A percentile compares a stretch with the other conserved stretches of the same genome.
Evolutionary conservation across 37 sponge, comb jelly and placozoan species (phyloP).

Genomic region (Spongilla lacustris): DNA sequence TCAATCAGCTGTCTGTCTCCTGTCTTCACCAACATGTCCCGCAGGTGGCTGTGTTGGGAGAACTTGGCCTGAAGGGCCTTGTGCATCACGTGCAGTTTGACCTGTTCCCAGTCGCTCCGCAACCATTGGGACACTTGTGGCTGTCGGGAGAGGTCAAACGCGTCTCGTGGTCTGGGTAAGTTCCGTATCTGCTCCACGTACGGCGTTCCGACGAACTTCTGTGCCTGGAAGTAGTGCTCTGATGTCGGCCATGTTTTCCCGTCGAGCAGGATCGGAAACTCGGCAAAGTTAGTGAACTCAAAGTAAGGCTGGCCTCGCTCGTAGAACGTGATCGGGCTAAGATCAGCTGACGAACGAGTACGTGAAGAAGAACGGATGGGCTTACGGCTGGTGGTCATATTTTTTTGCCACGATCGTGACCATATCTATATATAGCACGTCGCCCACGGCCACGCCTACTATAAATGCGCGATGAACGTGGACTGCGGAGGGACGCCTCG

Average conservation of each 20-base stretch:
- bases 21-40: slow-evolving; percentile 36
- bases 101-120: slow-evolving; percentile 62
- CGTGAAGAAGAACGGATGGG: too few species aligned
- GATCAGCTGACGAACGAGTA: too few species aligned
- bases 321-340: slow-evolving; percentile 54
- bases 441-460: too few species aligned
- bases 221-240: slow-evolving; percentile 81
- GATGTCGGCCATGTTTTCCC: slow-evolving; percentile 53
- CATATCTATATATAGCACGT: too few species aligned
- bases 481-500: too few species aligned
- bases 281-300: slow-evolving; percentile 75
- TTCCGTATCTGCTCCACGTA: slow-evolving; percentile 23
- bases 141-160: slow-evolving; percentile 52
- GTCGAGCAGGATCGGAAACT: slow-evolving; percentile 15
- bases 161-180: slow-evolving; percentile 26
- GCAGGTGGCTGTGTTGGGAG: slow-evolving; percentile 37
- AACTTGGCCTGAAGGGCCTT: slow-evolving; percentile 67
- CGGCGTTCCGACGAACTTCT: slow-evolving; percentile 77
- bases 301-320: slow-evolving; percentile 57
- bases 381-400: too few species aligned
- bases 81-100: slow-evolving; percentile 62
- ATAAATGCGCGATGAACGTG: too few species aligned
- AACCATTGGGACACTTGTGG: slow-evolving; percentile 45
- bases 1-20: slow-evolving; percentile 40
- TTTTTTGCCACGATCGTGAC: too few species aligned